Evolutionary conservation across 2,797 vertebrate species (phyloP).

Genomic region (Etheostoma nigrum): DNA sequence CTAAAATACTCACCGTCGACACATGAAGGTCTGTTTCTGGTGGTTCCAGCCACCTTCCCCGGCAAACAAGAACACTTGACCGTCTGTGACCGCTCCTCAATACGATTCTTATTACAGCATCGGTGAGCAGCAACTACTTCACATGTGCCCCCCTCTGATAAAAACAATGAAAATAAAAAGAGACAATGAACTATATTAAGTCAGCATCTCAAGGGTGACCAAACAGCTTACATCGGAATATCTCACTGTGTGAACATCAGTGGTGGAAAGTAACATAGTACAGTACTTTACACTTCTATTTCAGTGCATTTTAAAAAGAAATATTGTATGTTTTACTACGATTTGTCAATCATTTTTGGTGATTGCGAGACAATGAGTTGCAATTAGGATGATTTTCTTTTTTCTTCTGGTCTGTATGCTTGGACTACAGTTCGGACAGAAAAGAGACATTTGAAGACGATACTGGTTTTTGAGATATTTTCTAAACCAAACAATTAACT

Average conservation of each 20-base stretch:
- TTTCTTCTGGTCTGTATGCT: background rate
- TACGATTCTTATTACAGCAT: constrained; percentile 99
- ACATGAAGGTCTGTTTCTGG: constrained; percentile 96
- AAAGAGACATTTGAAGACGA: background rate
- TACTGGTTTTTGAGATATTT: background rate
- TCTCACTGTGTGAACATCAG: background rate
- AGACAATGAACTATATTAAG: constrained; percentile 39
- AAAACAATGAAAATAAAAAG: constrained; percentile 14
- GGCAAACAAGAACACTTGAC: constrained; percentile 99
- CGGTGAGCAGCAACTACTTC: constrained; percentile 99
- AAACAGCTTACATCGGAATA: constrained; percentile 11
- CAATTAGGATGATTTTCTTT: background rate
- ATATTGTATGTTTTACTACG: background rate
- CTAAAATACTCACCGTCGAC: constrained; percentile 91
- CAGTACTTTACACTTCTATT: background rate
- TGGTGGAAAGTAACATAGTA: background rate
- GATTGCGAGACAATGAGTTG: background rate
- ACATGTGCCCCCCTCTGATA: constrained; percentile 97
- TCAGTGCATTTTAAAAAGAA: background rate
- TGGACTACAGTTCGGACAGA: background rate
- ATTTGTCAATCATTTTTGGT: too few relatives aligned
- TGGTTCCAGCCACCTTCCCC: constrained; percentile 98
- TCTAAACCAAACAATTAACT: background rate
- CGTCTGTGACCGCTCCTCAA: constrained; percentile 98
- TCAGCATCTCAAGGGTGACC: constrained; percentile 31